Evolutionary conservation across 2,888 invertebrate species (phyloP).

Genomic region (Cheilosia scutellata): DNA sequence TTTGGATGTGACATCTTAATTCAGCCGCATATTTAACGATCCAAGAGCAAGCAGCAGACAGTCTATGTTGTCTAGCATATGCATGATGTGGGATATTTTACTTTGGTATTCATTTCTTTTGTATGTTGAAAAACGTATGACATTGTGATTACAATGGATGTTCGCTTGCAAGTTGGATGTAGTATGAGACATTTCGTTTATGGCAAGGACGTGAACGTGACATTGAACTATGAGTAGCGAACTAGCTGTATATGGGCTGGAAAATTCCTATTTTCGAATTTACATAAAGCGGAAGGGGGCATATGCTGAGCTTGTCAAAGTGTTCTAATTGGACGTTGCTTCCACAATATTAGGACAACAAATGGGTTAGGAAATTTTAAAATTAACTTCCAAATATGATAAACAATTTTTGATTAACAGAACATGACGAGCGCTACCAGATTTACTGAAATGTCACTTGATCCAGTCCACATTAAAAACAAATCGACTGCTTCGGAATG

Average conservation of each 20-base stretch:
- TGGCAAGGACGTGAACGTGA: conserved; percentile 26
- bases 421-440: too few species aligned
- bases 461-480: too few species aligned
- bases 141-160: conserved; percentile 32
- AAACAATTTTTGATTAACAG: too few species aligned
- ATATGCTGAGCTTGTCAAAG: too few species aligned
- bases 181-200: conserved; percentile 1
- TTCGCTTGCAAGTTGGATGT: background rate
- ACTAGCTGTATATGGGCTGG: background rate
- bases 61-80: background rate
- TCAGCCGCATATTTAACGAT: background rate
- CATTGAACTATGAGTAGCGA: conserved; percentile 10
- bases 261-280: background rate
- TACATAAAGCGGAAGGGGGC: too few species aligned
- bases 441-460: too few species aligned
- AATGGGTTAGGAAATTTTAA: too few species aligned
- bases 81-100: background rate
- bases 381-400: too few species aligned
- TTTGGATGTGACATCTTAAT: conserved; percentile 37
- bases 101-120: conserved; percentile 11
- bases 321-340: too few species aligned
- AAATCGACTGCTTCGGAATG: too few species aligned
- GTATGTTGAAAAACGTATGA: conserved; percentile 6
- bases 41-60: conserved; percentile 2
- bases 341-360: too few species aligned